Base-by-base conservation (phyloP, 2,113 vertebrate species). In the Perca flavescens region DNA sequence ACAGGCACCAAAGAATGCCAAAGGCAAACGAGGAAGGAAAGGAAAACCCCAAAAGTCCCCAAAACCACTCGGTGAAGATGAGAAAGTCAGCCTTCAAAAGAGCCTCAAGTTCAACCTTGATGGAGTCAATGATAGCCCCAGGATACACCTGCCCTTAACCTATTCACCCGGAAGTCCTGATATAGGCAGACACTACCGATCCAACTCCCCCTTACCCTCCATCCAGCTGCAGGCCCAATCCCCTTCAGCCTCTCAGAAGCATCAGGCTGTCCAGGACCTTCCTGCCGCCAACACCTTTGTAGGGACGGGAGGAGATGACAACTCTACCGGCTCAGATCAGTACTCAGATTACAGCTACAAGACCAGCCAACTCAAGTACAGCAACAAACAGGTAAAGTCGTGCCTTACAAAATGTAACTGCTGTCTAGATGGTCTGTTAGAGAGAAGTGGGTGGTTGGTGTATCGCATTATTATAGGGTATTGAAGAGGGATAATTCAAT, bases 331-430 rank as follows among this genome's bases (percentile, higher is more conserved):
- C 88, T 99, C 98, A 2, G 98, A 99, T 95, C 98, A 99, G 94
- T 99, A 99, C 93, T 99, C 97, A 85, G 98, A 99, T 96, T 99
- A 98, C 97, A 99, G 98, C 96, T 99, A 99, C 96, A 98, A 97
- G 95, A 97, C 98, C 93, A 98, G 96, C 84, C 97, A 97, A 85
- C 96, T 96, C 89, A 99, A 99, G 96, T 99, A 99, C 94, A 97
- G 96, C 97, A 97, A 96, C 95, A 99, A 99, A 96, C 97, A 99
- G 97, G 98, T 99, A 97, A 96, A 91, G 89, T 95, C 83, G 92
- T 87, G 90, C 84, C 90, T 95, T 86, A 88, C 78, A 88, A 91
- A 17, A 90, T 31, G 87, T 77, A 88, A 53, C 14, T 64, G 1
- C 11, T 74, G 49, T 65, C 12, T 65, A 2, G 90, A 36, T 43